Evolutionary conservation across 1,140 invertebrate genomes (phyloP), one percentile per base, ranked within the genome.

Genomic region (Brachionus paranguensis): DNA sequence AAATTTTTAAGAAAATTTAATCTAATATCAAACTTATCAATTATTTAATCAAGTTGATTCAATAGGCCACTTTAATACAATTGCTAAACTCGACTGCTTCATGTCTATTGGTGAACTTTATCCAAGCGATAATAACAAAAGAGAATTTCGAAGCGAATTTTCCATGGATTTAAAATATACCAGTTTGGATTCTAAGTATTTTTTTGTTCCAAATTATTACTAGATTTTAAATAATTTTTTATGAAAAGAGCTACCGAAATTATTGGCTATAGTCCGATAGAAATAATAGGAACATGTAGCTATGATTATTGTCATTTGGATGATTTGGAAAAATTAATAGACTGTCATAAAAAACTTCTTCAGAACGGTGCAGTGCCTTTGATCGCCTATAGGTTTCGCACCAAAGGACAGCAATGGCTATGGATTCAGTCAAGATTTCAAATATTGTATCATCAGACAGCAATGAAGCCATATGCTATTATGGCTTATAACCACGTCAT

Each of bases 381-480:
- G 24, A 60, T 81, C 12, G 53, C 78, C 1, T 81, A 81, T 17
- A 60, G 78, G 14, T 81, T 81, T 68, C 20, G 64, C 5, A 81
- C 78, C 12, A 81, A 81, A 20, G 78, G 78, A 20, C 53, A 37
- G 43, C 78, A 81, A 27, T 81, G 78, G 78, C 33, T 81, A 6
- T 81, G 78, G 78, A 81, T 81, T 29, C 78, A 81, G 53, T 64
- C 53, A 24, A 81, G 53, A 60, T 81, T 81, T 81, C 78, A 81
- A 81, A 81, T 81, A 37, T 43, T 81, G 27, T 64, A 64, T 45
- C 53, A 81, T 47, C 53, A 81, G 27, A 64, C 37, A 29, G 53
- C 53, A 10, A 68, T 81, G 53, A 81, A 81, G 24, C 78, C 78
- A 20, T 68, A 81, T 41, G 64, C 53, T 8, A 81, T 81, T 37